phyloP scores from a whole-genome alignment of 1,140 invertebrate genomes.

The Mycetomoellerius zeteki region DNA sequence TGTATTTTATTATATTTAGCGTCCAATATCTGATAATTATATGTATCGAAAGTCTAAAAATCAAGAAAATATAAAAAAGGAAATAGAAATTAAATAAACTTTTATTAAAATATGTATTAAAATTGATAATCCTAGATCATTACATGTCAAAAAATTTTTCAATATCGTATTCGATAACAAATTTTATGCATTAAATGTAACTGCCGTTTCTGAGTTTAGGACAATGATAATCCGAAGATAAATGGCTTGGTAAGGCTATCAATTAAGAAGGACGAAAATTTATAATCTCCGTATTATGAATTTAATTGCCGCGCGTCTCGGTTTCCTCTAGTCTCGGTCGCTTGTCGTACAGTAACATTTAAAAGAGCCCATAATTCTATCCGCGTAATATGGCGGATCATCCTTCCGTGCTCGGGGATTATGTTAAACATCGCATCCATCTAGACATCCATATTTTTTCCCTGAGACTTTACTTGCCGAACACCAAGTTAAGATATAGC shows the following conservation, averaged over 20 bases:
- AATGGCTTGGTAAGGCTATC: neutral
- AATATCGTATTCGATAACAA: neutral
- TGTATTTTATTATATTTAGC: neutral
- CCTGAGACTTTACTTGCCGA: neutral
- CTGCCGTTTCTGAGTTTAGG: neutral
- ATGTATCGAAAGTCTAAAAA: neutral
- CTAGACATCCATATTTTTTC: neutral
- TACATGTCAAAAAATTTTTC: neutral
- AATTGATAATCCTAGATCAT: neutral
- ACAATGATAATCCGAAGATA: slow-evolving; percentile 5
- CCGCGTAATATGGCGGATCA: slow-evolving; percentile 38
- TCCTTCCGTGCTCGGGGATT: neutral
- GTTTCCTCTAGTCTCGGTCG: neutral
- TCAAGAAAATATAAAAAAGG: neutral
- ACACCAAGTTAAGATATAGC: slow-evolving; percentile 12
- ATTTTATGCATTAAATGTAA: neutral
- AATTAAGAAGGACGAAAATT: neutral
- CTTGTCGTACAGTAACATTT: slow-evolving; percentile 1
- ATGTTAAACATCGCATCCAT: slow-evolving; percentile 36
- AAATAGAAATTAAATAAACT: neutral
- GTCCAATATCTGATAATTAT: neutral
- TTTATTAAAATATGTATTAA: neutral
- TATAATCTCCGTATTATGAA: slow-evolving; percentile 46
- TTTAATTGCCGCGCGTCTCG: slow-evolving; percentile 28
- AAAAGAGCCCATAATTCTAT: slow-evolving; percentile 24